These are phyloP conservation scores for Sigmodon hispidus DNA, from an alignment of 2,113 vertebrate genomes.

Conservation along the genomic window DNA sequence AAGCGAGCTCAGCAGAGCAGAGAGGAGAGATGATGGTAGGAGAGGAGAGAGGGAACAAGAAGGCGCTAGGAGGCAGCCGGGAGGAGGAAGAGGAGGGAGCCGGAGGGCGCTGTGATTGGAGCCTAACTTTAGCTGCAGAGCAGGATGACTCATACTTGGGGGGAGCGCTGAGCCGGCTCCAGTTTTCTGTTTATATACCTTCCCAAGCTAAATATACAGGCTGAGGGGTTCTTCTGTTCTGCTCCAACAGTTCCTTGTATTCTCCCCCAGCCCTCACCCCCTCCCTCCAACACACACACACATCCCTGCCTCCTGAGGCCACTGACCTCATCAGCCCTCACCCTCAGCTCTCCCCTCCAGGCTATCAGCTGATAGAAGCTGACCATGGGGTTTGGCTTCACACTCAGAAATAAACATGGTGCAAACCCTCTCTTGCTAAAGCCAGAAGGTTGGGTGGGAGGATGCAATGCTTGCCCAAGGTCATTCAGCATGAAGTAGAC, in stretches of 20 bases:
- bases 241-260: conserved; percentile 79
- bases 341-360: neutral
- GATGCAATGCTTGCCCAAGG: neutral
- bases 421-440: neutral
- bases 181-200: conserved; percentile 89
- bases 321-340: neutral
- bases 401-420: neutral
- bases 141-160: conserved; percentile 86
- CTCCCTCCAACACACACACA: neutral
- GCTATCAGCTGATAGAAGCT: conserved; percentile 2
- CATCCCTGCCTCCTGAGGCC: neutral
- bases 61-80: conserved; percentile 73
- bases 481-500: neutral
- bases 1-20: neutral
- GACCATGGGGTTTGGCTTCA: neutral
- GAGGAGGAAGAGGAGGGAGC: conserved; percentile 57
- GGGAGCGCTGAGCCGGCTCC: conserved; percentile 84
- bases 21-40: conserved; percentile 16
- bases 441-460: neutral
- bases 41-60: conserved; percentile 6
- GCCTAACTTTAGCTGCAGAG: conserved; percentile 89
- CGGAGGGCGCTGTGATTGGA: conserved; percentile 83
- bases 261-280: conserved; percentile 59
- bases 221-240: conserved; percentile 85
- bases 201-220: conserved; percentile 88